These are phyloP conservation scores for Polypterus bichir DNA, from an alignment of 2,113 vertebrate species.

Conservation along the genomic window DNA sequence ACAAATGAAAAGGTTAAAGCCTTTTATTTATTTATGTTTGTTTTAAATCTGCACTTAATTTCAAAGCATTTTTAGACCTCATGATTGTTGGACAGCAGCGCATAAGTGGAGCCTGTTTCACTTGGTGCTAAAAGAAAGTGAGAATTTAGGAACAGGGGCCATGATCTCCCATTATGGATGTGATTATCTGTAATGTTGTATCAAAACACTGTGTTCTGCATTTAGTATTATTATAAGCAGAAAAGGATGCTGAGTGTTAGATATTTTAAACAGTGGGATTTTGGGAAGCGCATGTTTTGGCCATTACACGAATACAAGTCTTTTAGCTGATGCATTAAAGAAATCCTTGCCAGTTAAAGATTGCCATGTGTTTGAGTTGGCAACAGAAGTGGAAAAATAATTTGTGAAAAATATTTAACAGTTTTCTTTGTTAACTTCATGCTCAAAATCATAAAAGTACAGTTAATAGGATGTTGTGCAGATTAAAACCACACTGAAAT, in stretches of 20 bases:
- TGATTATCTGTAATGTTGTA: slow-evolving; percentile 11
- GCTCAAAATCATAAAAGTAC: slow-evolving; percentile 47
- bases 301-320: slow-evolving; percentile 37
- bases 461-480: slow-evolving; percentile 27
- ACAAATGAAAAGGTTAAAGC: too few species aligned
- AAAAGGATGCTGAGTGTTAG: slow-evolving; percentile 56
- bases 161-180: too few species aligned
- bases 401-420: slow-evolving; percentile 52
- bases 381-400: slow-evolving; percentile 60
- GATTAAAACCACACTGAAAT: slow-evolving; percentile 35
- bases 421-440: slow-evolving; percentile 41
- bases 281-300: slow-evolving; percentile 51
- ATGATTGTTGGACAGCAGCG: background rate
- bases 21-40: too few species aligned
- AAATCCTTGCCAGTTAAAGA: slow-evolving; percentile 42
- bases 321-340: slow-evolving; percentile 49
- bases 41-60: too few species aligned
- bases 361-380: slow-evolving; percentile 60
- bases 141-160: slow-evolving; percentile 26
- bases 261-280: slow-evolving; percentile 56
- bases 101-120: too few species aligned
- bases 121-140: background rate
- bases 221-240: slow-evolving; percentile 22
- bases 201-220: slow-evolving; percentile 28
- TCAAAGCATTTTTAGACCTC: too few species aligned